Base-by-base conservation (phyloP, 64 coral and sea anemone genomes). In the Actinia tenebrosa region DNA sequence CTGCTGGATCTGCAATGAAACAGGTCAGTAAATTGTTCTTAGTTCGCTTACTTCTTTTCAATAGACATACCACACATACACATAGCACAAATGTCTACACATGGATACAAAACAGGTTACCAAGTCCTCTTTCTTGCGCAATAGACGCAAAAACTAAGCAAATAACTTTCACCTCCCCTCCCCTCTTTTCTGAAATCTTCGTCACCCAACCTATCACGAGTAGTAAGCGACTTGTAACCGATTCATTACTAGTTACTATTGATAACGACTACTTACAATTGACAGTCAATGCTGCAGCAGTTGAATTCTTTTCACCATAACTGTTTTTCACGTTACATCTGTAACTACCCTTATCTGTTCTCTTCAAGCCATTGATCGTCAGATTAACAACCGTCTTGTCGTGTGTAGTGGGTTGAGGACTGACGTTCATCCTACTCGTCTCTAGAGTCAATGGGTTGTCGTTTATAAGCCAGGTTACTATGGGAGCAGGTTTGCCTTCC, bases 1-100 rank as follows among this genome's bases (percentile, higher is more conserved):
- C 83, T 53, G 83, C 83, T 37, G 53, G 52, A 64, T 85, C 83
- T 85, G 42, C 42, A 16, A 61, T 15, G 27, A 45, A 58, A 60
- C 25, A 11, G 8, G 2, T 20, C 22, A 61, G 27, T 64, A 60
- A 59, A 4, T 8, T 14, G 14, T 84, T 19, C 14, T 59, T 5
- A 58, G 10, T 8, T 8, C 47, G 30, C 30, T 37, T 37, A 37
- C 30, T 37, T 37, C 30, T 37, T 37, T 37, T 37, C 47, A 50
- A 50, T 50, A 50, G 0, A 50, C 7, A 8, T 8, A 50, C 47
- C 47, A 37, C 30, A 37, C 30, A 37, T 37, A 37, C 30, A 37
- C 30, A 37, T 37, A 37, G 30, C 30, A 37, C 30, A 37, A 37
- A 37, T 37, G 30, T 37, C 30, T 37, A 37, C 30, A 37, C 30